Evolutionary conservation across 2,888 invertebrate species (phyloP), one percentile per base, ranked within the genome.

Genomic region (Papilio demoleus): DNA sequence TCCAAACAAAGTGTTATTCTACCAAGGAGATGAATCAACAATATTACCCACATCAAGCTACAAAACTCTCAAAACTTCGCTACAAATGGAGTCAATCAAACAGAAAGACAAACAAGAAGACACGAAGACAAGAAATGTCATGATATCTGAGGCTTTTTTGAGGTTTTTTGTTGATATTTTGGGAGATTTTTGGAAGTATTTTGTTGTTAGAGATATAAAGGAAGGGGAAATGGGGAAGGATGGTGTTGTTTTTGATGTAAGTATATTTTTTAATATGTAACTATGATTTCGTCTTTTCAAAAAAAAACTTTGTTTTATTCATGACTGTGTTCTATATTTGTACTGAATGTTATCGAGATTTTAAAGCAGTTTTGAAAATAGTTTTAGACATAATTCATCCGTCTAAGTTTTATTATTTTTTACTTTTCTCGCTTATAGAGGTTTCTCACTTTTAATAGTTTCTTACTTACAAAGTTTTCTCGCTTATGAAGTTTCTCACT

Each of bases 111-210:
- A 77, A 0, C 76, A 74, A 0, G 83, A 82, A 0, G 93, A 93
- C 70, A 93, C 93, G 0, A 87, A 84, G 67, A 93, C 94, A 0
- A 89, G 95, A n/a, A 96, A 96, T 74, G 94, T 96, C 36, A 93
- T 96, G 85, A 94, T 97, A 17, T 95, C 96, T 0, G 97, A 97
- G 81, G 96, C 96, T 0, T 97, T 97, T 77, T 84, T 96, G 31
- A 88, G 96, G 68, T 95, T 96, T 78, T 97, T 97, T 81, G 95
- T 97, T 1, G 95, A 96, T 76, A 93, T 95, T 8, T 84, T 96
- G 71, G 96, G 96, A 0, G 95, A 96, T 78, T 96, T 95, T 87
- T 94, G 82, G 94, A 90, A 81, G 83, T 96, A 78, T 79, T 93
- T 80, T 86, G 86, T 77, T 0, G 85, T 79, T 4, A 84, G 84